Conservation (phyloP, 2,113 vertebrate genomes). For the Heptranchias perlo region DNA sequence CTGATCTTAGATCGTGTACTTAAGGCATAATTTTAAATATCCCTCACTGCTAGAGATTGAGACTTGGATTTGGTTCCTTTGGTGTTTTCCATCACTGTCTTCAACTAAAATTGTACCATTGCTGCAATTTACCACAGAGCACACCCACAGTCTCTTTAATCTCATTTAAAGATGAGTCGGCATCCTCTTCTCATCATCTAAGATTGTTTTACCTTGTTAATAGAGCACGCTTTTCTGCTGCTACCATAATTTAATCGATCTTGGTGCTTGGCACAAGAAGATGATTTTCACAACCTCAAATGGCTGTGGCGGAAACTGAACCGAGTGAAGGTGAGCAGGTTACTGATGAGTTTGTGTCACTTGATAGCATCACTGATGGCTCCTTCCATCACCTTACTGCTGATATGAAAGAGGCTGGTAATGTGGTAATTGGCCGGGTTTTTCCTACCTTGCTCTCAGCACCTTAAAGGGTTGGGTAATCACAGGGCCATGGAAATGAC, state of each 20-base stretch:
- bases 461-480: neutral
- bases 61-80: neutral
- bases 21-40: neutral
- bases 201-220: neutral
- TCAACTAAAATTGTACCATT: neutral
- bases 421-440: neutral
- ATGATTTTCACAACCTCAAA: neutral
- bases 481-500: too few species aligned
- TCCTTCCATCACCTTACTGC: neutral
- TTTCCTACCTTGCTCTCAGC: neutral
- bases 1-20: too few species aligned
- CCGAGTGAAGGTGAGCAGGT: neutral
- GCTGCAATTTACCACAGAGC: neutral
- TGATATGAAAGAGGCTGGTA: neutral
- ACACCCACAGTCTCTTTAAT: neutral
- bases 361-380: neutral
- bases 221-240: neutral
- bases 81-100: neutral
- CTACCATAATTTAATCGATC: neutral
- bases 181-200: neutral
- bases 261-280: neutral
- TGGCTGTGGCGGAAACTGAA: neutral
- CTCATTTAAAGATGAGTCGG: neutral
- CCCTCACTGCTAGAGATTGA: neutral
- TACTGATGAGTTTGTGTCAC: neutral